A percentile compares a stretch with the other conserved stretches of the same genome.
Conservation (phyloP, 2,888 invertebrate species). For the Ophion ellenae region DNA sequence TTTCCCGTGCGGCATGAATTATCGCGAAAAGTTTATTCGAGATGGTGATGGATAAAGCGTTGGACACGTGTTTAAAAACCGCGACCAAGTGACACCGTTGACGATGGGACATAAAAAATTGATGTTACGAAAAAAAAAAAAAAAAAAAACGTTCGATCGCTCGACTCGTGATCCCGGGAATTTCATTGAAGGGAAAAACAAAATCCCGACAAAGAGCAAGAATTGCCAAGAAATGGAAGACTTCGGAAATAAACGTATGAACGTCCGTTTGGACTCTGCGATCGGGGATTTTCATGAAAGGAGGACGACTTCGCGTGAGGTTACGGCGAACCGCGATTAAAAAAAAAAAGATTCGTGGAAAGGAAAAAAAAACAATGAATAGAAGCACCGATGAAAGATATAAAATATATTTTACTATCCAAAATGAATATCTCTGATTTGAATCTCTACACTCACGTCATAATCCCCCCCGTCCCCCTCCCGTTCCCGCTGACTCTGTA, state of each 20-base stretch:
- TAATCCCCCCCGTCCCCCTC: slow-evolving; percentile 9
- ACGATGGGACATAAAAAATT: slow-evolving; percentile 6
- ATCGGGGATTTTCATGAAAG: slow-evolving; percentile 13
- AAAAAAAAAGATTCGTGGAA: background rate
- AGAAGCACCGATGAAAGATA: slow-evolving; percentile 59
- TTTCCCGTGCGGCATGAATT: background rate
- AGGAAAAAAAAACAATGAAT: slow-evolving; percentile 27
- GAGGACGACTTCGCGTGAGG: background rate
- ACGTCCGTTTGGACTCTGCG: slow-evolving; percentile 13
- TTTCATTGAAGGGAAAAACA: slow-evolving; percentile 3
- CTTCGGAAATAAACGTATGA: slow-evolving; percentile 60
- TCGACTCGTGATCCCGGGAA: background rate
- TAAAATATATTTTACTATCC: slow-evolving; percentile 48
- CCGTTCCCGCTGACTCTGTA: background rate
- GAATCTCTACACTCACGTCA: slow-evolving; percentile 9
- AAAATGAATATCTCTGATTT: slow-evolving; percentile 33
- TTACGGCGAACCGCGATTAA: slow-evolving; percentile 12
- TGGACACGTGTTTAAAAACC: slow-evolving; percentile 18
- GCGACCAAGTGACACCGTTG: slow-evolving; percentile 12
- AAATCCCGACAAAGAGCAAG: slow-evolving; percentile 13
- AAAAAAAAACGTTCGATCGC: background rate
- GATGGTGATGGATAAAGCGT: background rate
- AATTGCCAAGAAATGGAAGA: slow-evolving; percentile 64
- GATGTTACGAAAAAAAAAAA: background rate
- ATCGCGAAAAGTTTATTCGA: background rate